Evolutionary conservation across 2,888 invertebrate genomes (phyloP).

Genomic region (Flabesymbios commensalis): DNA sequence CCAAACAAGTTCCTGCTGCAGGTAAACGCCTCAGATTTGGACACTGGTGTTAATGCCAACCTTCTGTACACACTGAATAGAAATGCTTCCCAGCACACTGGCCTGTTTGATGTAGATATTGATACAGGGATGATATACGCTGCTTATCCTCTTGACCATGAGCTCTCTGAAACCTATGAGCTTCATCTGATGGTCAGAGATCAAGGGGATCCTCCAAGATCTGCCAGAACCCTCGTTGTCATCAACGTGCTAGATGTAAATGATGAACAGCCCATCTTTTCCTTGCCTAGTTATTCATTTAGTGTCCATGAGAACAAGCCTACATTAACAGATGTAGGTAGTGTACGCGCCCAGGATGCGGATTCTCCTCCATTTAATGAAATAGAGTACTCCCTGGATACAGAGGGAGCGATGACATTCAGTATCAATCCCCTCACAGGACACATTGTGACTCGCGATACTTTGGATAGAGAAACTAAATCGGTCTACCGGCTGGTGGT

Average conservation of each 20-base stretch:
- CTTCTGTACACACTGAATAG: constrained; percentile 43
- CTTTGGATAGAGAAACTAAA: constrained; percentile 21
- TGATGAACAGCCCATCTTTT: constrained; percentile 25
- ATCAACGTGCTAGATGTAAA: constrained; percentile 42
- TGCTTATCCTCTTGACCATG: constrained; percentile 19
- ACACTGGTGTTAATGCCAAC: constrained; percentile 45
- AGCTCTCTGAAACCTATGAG: constrained; percentile 12
- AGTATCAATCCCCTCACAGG: constrained; percentile 17
- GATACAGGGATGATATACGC: constrained; percentile 19
- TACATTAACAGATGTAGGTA: constrained; percentile 14
- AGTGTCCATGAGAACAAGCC: constrained; percentile 19
- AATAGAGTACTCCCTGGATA: constrained; percentile 12
- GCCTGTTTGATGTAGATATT: constrained; percentile 8
- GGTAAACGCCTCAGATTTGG: constrained; percentile 24
- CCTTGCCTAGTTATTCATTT: constrained; percentile 16
- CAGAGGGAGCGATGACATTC: constrained; percentile 7
- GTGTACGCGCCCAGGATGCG: constrained; percentile 17
- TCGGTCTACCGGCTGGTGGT: constrained; percentile 16
- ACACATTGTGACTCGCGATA: constrained; percentile 11
- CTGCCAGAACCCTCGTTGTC: constrained; percentile 40
- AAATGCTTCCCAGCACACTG: constrained; percentile 5
- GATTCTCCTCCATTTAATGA: constrained; percentile 23
- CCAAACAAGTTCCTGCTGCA: constrained; percentile 10
- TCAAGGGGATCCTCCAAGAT: constrained; percentile 42
- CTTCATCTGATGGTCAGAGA: constrained; percentile 47